Conservation (phyloP, 2,888 invertebrate genomes). For the Lasioglossum villosulum region DNA sequence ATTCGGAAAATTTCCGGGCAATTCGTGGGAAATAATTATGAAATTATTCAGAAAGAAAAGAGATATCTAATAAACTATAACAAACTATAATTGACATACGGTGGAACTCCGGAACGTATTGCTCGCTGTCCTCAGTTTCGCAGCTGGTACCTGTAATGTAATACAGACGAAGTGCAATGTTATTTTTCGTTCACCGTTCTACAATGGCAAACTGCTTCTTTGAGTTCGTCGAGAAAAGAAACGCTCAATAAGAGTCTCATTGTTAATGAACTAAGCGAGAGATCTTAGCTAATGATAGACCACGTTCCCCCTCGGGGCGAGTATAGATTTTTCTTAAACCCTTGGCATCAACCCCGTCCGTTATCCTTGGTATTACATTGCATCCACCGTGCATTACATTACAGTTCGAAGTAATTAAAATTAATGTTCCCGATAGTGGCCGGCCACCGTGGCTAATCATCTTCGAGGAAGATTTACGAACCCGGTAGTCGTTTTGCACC, state of each 20-base stretch:
- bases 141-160: slow-evolving; percentile 85
- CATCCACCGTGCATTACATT: slow-evolving; percentile 72
- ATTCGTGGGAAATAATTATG: background rate
- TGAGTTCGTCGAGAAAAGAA: background rate
- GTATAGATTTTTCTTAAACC: slow-evolving; percentile 7
- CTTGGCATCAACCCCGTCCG: slow-evolving; percentile 32
- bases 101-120: slow-evolving; percentile 85
- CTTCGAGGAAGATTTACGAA: slow-evolving; percentile 53
- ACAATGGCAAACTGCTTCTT: background rate
- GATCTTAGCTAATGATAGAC: slow-evolving; percentile 7
- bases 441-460: slow-evolving; percentile 56
- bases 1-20: background rate
- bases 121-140: slow-evolving; percentile 86
- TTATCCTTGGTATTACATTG: slow-evolving; percentile 68
- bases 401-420: slow-evolving; percentile 77
- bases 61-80: background rate
- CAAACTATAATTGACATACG: slow-evolving; percentile 72
- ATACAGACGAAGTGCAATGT: slow-evolving; percentile 11
- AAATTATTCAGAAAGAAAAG: background rate
- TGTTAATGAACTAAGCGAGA: background rate
- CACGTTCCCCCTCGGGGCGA: background rate
- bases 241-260: background rate
- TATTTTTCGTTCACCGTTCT: background rate
- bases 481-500: background rate
- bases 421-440: slow-evolving; percentile 74